Evolutionary conservation across 2,888 invertebrate species (phyloP).

Genomic region (Agrochola litura): DNA sequence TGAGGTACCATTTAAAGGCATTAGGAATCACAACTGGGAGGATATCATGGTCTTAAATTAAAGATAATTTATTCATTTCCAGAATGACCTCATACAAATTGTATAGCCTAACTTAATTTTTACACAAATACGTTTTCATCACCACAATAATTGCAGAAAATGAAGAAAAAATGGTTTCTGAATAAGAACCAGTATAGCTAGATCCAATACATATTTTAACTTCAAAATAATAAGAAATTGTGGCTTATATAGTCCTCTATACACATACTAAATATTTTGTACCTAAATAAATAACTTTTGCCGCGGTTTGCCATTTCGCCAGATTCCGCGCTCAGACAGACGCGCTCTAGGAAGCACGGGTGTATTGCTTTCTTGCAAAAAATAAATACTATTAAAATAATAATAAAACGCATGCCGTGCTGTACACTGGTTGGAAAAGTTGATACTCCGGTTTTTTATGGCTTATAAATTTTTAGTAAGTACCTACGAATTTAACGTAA

Average conservation of each 20-base stretch:
- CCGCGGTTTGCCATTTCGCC: neutral
- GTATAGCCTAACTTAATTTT: neutral
- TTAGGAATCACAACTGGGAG: neutral
- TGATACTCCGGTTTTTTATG: no score
- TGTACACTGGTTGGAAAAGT: no score
- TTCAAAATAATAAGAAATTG: neutral
- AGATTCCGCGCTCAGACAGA: neutral
- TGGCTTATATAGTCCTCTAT: neutral
- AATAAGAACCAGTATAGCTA: neutral
- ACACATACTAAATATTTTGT: neutral
- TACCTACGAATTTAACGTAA: no score
- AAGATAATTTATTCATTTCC: neutral
- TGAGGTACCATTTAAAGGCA: neutral
- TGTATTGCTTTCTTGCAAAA: neutral
- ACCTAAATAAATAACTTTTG: no score
- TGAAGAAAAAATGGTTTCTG: neutral
- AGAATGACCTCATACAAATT: neutral
- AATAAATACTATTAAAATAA: neutral
- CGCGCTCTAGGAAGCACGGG: neutral
- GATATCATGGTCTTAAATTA: neutral
- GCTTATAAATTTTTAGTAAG: no score
- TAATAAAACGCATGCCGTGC: no score
- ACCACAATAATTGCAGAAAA: neutral
- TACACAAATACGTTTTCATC: neutral
- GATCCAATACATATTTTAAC: neutral